These are phyloP conservation scores for Dreissena rostriformis DNA, from an alignment of 1,140 invertebrate species.

Conservation along the genomic window DNA sequence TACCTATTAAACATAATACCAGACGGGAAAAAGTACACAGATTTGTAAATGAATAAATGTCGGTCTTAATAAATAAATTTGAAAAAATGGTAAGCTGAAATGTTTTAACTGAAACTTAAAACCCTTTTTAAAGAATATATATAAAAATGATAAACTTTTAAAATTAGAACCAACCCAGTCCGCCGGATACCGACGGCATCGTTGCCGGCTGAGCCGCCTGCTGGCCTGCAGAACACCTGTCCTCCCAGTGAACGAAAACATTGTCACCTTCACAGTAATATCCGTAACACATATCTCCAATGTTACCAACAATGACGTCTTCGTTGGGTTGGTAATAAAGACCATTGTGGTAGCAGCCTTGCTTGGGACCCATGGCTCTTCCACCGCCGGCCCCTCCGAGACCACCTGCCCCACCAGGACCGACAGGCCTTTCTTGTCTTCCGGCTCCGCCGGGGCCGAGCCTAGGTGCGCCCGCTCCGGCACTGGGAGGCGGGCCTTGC, in stretches of 20 bases:
- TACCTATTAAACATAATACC: too few relatives aligned
- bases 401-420: neutral
- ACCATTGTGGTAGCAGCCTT: constrained; percentile 49
- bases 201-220: neutral
- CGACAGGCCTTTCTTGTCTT: neutral
- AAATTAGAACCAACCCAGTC: neutral
- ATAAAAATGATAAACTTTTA: neutral
- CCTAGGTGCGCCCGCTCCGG: neutral
- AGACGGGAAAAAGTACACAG: too few relatives aligned
- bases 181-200: neutral
- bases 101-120: too few relatives aligned
- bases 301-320: constrained; percentile 55
- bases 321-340: constrained; percentile 53
- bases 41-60: too few relatives aligned
- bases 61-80: too few relatives aligned
- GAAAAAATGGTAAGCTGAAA: too few relatives aligned
- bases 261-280: constrained; percentile 56
- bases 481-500: neutral
- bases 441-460: constrained; percentile 2
- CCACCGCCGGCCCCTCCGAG: neutral
- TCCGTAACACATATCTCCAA: constrained; percentile 55
- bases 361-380: neutral
- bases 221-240: neutral
- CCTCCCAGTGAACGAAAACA: constrained; percentile 53
- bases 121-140: too few relatives aligned